phyloP scores from a whole-genome alignment of 2,797 vertebrate genomes.

The Dermochelys coriacea region DNA sequence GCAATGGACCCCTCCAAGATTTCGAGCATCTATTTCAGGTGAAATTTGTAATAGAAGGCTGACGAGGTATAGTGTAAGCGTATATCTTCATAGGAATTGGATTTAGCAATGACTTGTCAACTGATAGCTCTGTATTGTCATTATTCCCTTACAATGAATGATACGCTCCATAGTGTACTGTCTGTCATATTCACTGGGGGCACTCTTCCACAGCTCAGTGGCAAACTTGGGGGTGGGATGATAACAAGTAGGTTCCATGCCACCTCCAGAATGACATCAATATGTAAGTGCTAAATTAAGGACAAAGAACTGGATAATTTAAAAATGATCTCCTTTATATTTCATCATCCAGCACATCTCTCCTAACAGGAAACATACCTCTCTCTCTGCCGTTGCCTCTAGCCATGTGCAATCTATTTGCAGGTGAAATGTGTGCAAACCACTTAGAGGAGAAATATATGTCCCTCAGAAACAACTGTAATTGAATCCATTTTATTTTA shows the following conservation, averaged over 20 bases:
- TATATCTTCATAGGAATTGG: background rate
- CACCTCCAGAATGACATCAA: background rate
- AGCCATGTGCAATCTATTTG: background rate
- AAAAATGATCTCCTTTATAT: background rate
- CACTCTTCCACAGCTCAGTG: background rate
- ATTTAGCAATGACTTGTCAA: background rate
- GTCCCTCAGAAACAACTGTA: background rate
- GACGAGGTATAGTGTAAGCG: background rate
- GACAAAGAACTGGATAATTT: background rate
- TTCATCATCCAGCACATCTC: background rate
- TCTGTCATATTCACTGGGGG: background rate
- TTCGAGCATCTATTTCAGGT: background rate
- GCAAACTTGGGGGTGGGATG: background rate
- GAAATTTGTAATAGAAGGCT: background rate
- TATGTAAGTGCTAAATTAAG: background rate
- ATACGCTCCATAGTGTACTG: background rate
- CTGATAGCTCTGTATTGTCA: background rate
- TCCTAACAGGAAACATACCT: background rate
- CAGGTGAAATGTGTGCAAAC: background rate
- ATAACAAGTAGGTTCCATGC: background rate
- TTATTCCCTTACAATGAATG: background rate
- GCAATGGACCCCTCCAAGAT: rapidly evolving
- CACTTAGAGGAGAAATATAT: constrained; percentile 12
- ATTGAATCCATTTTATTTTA: constrained; percentile 6
- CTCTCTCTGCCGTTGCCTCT: background rate